A percentile compares a stretch with the other conserved stretches of the same genome.
Evolutionary conservation across 2,113 vertebrate species (phyloP).

Genomic region (Lanius ludovicianus): DNA sequence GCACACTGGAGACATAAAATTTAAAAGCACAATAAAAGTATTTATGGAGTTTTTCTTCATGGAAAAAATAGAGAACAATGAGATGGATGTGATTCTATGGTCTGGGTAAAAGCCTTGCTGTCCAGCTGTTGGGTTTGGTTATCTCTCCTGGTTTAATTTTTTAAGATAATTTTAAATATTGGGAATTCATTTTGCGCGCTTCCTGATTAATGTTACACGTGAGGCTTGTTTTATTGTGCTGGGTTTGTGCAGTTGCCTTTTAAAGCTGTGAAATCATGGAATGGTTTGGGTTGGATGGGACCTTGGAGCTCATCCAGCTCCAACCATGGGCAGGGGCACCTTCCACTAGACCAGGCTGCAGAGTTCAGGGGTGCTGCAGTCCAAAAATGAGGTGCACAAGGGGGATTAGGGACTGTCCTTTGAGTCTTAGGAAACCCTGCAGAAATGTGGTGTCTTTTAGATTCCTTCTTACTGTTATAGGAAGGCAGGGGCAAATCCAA

Average conservation of each 20-base stretch:
- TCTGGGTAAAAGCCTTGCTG: background rate
- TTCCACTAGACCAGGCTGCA: background rate
- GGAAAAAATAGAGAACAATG: background rate
- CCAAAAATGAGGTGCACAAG: background rate
- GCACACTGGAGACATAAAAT: background rate
- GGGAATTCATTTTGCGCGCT: background rate
- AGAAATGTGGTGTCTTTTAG: background rate
- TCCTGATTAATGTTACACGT: background rate
- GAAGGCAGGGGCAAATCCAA: accelerated
- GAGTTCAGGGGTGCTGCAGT: background rate
- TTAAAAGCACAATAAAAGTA: background rate
- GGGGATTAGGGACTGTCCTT: background rate
- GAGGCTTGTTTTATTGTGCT: background rate
- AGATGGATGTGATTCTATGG: accelerated
- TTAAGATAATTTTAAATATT: background rate
- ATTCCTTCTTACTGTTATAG: background rate
- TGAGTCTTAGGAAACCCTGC: background rate
- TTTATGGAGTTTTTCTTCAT: background rate
- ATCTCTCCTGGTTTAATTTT: background rate
- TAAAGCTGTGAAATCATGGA: background rate
- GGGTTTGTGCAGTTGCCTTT: background rate
- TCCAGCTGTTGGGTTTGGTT: background rate
- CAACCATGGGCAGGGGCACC: background rate
- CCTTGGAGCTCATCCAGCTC: background rate
- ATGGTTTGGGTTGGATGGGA: background rate